Evolutionary conservation across 1,140 invertebrate species (phyloP).

Genomic region (Penaeus chinensis): DNA sequence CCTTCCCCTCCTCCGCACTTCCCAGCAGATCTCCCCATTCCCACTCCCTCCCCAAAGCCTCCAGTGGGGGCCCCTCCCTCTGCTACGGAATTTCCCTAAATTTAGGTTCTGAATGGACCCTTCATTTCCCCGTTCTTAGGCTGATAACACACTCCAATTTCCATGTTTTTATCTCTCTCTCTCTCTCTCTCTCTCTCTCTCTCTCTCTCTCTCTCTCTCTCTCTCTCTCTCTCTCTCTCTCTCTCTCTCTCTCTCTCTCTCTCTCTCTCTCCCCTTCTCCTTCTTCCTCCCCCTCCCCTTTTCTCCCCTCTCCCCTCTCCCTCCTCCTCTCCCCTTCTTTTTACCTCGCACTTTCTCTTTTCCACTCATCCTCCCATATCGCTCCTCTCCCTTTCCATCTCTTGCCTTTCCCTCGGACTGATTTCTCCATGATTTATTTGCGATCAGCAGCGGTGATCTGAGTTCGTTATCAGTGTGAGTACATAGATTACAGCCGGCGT

Average conservation of each 20-base stretch:
- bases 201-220: constrained; percentile 7
- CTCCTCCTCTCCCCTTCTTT: neutral
- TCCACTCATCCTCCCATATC: neutral
- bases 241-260: neutral
- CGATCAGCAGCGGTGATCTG: too few species aligned
- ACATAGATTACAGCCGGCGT: too few species aligned
- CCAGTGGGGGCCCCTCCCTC: neutral
- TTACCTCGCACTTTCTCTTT: neutral
- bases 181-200: neutral
- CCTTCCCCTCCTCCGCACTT: neutral
- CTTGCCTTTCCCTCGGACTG: neutral
- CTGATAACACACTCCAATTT: constrained; percentile 52
- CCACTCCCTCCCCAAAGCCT: constrained; percentile 22
- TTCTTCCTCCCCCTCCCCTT: too few species aligned
- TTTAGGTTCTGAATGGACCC: constrained; percentile 36
- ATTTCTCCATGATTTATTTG: too few species aligned
- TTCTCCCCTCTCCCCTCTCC: neutral
- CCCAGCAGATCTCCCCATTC: neutral
- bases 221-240: neutral
- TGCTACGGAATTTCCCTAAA: constrained; percentile 37
- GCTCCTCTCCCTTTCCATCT: neutral
- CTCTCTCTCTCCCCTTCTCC: neutral
- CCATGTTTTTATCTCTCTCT: constrained; percentile 1
- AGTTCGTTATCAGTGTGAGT: too few species aligned
- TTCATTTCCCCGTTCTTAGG: constrained; percentile 53